Evolutionary conservation across 2,797 vertebrate species (phyloP), one percentile per base, ranked within the genome.

Genomic region (Oreonectes daqikongensis): DNA sequence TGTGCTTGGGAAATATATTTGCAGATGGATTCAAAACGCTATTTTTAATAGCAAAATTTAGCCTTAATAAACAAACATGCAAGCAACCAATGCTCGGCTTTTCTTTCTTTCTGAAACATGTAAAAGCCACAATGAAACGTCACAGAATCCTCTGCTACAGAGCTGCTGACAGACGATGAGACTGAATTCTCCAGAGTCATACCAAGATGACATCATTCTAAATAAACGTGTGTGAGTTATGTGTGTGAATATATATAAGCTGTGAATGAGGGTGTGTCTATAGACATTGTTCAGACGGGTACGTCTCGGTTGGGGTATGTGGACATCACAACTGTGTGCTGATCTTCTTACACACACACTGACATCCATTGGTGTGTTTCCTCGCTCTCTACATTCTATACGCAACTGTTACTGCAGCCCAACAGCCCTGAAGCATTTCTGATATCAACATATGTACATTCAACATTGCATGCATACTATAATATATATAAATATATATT

Each of bases 181-280:
- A 89, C 84, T 81, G 86, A 82, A 92, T 92, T 93, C 90, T 88
- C 84, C 77, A 77, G 52, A 75, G 84, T n/a, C n/a, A n/a, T 4
- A 88, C 82, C 84, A 75, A 61, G 75, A 88, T 93, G 91, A 93
- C 89, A 91, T 93, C 82, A 93, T 82, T 84, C 76, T 57, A 50
- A 83, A 83, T 87, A 85, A 83, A 80, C 77, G 30, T 67, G 46
- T 42, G 46, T 63, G 32, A 46, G 65, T 64, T 42, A 30, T 55
- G 6, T 69, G 46, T n/a, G 53, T 24, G 32, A 24, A 8, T 9
- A 30, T 18, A 32, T 69, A 28, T 71, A 40, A 26, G 44, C 22
- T 40, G 44, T 79, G 67, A 59, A 38, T 77, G 52, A 65, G 77
- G 73, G 60, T 46, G 79, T 85, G 66, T 66, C 20, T 75, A 32